Evolutionary conservation across 2,113 vertebrate species (phyloP).

Genomic region (Egretta garzetta): DNA sequence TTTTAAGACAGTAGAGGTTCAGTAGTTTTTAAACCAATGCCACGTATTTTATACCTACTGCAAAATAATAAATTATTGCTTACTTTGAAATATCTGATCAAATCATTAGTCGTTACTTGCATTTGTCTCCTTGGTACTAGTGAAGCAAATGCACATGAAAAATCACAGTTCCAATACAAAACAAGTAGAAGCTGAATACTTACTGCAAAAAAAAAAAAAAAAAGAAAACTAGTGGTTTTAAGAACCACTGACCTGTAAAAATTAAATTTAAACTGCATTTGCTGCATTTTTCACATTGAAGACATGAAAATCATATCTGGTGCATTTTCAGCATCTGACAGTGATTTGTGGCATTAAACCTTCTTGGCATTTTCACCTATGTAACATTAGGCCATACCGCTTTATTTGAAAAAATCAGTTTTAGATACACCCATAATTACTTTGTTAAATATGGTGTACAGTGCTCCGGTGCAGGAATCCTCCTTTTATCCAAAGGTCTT

Average conservation of each 20-base stretch:
- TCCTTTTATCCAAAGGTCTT: neutral
- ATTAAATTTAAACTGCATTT: constrained; percentile 40
- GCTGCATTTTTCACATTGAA: neutral
- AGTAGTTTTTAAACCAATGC: neutral
- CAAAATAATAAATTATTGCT: neutral
- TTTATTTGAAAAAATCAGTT: neutral
- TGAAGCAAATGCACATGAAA: neutral
- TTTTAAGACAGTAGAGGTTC: neutral
- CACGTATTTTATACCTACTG: neutral
- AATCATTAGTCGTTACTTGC: neutral
- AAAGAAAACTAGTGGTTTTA: neutral
- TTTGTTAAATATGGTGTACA: neutral
- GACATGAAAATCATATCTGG: neutral
- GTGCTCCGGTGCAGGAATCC: neutral
- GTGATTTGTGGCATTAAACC: neutral
- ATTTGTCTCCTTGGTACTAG: neutral
- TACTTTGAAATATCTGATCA: neutral
- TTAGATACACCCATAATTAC: neutral
- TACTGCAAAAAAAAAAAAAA: neutral
- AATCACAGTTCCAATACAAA: neutral
- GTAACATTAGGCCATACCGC: neutral
- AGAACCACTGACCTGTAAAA: neutral
- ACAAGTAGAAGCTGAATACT: neutral
- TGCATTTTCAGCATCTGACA: neutral
- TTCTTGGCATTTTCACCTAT: neutral